Evolutionary conservation across 64 coral and sea anemone species (phyloP).

Genomic region (Montipora capricornis): DNA sequence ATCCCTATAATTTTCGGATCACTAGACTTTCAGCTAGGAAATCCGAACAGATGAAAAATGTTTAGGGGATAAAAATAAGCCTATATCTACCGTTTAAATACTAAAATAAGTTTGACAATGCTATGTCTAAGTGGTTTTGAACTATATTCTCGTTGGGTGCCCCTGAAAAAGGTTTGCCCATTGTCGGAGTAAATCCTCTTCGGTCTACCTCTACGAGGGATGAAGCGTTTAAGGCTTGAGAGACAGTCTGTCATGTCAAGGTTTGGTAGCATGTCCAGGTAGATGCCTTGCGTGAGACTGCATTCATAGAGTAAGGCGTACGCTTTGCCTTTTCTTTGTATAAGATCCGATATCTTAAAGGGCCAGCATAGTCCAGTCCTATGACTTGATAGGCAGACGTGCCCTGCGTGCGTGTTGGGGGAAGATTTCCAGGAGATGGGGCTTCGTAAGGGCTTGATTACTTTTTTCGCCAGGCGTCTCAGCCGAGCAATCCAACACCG

Average conservation of each 20-base stretch:
- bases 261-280: neutral
- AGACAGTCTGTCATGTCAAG: neutral
- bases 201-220: neutral
- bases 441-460: neutral
- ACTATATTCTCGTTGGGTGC: neutral
- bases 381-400: constrained; percentile 8
- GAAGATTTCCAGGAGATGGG: constrained; percentile 13
- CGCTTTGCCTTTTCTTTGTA: neutral
- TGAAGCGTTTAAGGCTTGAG: neutral
- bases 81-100: too few species aligned
- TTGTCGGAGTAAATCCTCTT: neutral
- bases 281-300: constrained; percentile 1
- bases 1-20: too few species aligned
- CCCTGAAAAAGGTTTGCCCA: neutral
- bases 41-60: too few species aligned
- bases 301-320: constrained; percentile 1
- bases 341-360: too few species aligned
- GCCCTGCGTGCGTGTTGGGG: constrained; percentile 25
- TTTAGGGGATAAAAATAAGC: too few species aligned
- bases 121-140: too few species aligned
- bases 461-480: neutral
- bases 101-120: too few species aligned
- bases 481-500: neutral
- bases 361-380: neutral
- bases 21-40: too few species aligned